Conservation (phyloP, 2,888 invertebrate species). For the Agriopis marginaria region DNA sequence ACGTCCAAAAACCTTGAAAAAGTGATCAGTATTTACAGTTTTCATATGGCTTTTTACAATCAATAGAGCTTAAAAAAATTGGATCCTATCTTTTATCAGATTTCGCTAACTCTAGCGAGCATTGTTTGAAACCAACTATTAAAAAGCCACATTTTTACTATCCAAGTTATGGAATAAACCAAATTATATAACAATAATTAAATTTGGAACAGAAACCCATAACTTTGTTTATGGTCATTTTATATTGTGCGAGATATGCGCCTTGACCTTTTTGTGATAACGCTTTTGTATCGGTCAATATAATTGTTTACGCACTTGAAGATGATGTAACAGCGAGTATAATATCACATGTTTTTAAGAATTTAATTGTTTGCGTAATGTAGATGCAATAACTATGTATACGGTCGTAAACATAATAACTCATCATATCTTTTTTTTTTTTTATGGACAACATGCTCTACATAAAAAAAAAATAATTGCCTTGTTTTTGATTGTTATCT, state of each 20-base stretch:
- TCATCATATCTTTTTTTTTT: neutral
- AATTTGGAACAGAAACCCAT: neutral
- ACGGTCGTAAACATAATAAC: neutral
- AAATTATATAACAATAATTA: neutral
- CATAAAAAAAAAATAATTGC: no score
- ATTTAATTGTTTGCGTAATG: slow-evolving; percentile 15
- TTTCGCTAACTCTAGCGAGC: no score
- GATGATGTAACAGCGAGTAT: slow-evolving; percentile 55
- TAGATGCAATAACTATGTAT: slow-evolving; percentile 12
- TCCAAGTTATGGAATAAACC: neutral
- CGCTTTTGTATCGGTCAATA: slow-evolving; percentile 37
- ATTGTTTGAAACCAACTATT: no score
- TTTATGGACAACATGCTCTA: no score
- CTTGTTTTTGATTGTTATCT: no score
- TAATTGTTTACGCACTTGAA: slow-evolving; percentile 50
- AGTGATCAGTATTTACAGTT: no score
- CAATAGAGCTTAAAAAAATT: no score
- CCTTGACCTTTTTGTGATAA: slow-evolving; percentile 58
- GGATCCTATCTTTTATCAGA: no score
- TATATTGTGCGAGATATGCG: slow-evolving; percentile 9
- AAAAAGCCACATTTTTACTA: neutral
- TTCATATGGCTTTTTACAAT: no score
- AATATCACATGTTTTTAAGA: slow-evolving; percentile 27
- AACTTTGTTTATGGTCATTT: slow-evolving; percentile 4
- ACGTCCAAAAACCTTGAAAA: no score